Conservation (phyloP, 2,888 invertebrate species). For the Agrotis puta region DNA sequence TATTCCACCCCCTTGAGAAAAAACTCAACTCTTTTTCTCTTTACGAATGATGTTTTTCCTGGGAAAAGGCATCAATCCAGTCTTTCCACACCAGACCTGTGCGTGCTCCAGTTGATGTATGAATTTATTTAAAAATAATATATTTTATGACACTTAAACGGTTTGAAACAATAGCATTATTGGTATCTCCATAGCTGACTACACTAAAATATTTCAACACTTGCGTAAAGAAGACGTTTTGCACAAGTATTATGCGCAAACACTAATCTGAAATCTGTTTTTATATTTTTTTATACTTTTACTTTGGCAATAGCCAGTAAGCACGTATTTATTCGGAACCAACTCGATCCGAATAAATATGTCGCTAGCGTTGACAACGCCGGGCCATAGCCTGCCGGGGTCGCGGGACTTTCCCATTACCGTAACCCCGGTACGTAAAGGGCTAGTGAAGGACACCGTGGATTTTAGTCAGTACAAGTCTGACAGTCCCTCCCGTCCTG, state of each 20-base stretch:
- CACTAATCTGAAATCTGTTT: conserved; percentile 29
- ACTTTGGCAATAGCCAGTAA: not conserved
- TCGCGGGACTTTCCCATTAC: too few relatives aligned
- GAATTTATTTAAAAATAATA: not conserved
- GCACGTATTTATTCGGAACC: not conserved
- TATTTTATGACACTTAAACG: not conserved
- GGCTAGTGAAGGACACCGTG: too few relatives aligned
- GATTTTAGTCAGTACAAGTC: too few relatives aligned
- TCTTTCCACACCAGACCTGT: too few relatives aligned
- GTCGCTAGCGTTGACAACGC: not conserved
- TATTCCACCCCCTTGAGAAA: too few relatives aligned
- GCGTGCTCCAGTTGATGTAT: too few relatives aligned
- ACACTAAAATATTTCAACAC: not conserved
- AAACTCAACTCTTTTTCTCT: too few relatives aligned
- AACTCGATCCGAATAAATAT: not conserved
- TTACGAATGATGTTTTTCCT: too few relatives aligned
- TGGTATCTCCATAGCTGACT: conserved; percentile 1
- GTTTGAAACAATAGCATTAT: conserved; percentile 5
- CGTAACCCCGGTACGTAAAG: too few relatives aligned
- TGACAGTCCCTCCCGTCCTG: too few relatives aligned
- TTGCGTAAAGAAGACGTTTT: conserved; percentile 3
- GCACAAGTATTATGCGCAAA: not conserved
- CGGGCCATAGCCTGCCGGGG: too few relatives aligned
- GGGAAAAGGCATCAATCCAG: too few relatives aligned
- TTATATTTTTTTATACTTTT: conserved; percentile 5